Percentiles rank a stretch among this genome's conserved stretches.
Evolutionary conservation across 2,888 invertebrate genomes (phyloP).

Genomic region (Cerastis rubricosa): DNA sequence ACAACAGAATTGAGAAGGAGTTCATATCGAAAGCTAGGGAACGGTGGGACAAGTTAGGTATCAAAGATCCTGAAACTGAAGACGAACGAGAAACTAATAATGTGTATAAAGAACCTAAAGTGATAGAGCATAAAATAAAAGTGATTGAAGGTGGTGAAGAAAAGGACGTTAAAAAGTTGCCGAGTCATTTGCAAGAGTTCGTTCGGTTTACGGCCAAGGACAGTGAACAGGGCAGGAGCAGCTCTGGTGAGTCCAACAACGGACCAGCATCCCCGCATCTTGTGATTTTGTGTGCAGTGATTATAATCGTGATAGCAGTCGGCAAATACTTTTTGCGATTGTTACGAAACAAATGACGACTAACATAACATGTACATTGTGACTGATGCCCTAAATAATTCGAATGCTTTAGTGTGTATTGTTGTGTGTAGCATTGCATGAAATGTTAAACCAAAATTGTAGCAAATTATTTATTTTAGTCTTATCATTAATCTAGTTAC

Average conservation of each 20-base stretch:
- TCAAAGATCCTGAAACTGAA: conserved; percentile 92
- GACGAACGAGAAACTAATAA: conserved; percentile 88
- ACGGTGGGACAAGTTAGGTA: conserved; percentile 93
- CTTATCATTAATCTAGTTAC: conserved; percentile 53
- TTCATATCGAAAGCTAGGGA: conserved; percentile 94
- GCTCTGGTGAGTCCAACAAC: conserved; percentile 86
- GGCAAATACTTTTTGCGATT: conserved; percentile 84
- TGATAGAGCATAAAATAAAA: conserved; percentile 89
- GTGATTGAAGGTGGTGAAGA: conserved; percentile 92
- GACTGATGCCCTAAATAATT: conserved; percentile 70
- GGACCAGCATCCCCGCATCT: conserved; percentile 87
- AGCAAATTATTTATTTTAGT: conserved; percentile 56
- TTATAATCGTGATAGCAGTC: conserved; percentile 85
- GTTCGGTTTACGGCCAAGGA: conserved; percentile 91
- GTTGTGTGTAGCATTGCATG: conserved; percentile 80
- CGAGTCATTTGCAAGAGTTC: conserved; percentile 95
- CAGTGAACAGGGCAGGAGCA: conserved; percentile 89
- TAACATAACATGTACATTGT: conserved; percentile 66
- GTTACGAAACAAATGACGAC: conserved; percentile 81
- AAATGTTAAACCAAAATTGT: conserved; percentile 63
- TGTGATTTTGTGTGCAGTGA: conserved; percentile 88
- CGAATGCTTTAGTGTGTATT: conserved; percentile 70
- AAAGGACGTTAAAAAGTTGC: conserved; percentile 92
- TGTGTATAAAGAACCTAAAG: conserved; percentile 84
- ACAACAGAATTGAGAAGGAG: conserved; percentile 93